Base-by-base conservation (phyloP, 1,140 invertebrate genomes). In the Thaumatotibia leucotreta region DNA sequence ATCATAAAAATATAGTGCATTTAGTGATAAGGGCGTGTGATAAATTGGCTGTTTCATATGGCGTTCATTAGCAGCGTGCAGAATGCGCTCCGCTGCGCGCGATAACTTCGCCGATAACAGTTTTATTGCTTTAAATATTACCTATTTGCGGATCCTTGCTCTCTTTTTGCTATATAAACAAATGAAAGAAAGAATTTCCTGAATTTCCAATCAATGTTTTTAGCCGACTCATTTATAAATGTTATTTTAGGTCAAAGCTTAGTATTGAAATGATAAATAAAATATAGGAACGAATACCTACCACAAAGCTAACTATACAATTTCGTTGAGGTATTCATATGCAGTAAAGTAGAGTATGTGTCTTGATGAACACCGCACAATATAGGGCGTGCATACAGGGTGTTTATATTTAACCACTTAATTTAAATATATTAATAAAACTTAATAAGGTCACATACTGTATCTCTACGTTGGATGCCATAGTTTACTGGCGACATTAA, bases 11-110 rank as follows among this genome's bases (percentile, higher is more conserved):
- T 90, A 87, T 88, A 88, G 75, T 81, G 70, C 74, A 77, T 79
- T 80, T 76, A 77, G 68, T 89, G 88, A 90, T 88, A 88, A 88
- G 83, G 82, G 68, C 63, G 86, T 90, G 86, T 89, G 85, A 90
- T 90, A 90, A 90, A 90, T 89, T 89, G 83, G 83, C 85, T 86
- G 83, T 88, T 90, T 90, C 86, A 89, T 89, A 87, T 82, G 86
- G 85, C 88, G 81, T 90, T 90, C 86, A 90, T 88, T 90, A 90
- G 85, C 79, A 81, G 80, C 88, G 84, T 90, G 85, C 81, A 86
- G 80, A 90, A 90, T 89, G 85, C 88, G 80, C 77, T 90, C 85
- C 83, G 86, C 82, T 83, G 83, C 83, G 84, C 86, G 75, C 88
- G 86, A 88, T 90, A 88, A 88, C 75, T 81, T 72, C 45, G 22